These are phyloP conservation scores for Ammodytes dubius DNA, from an alignment of 2,113 vertebrate species.

Conservation along the genomic window DNA sequence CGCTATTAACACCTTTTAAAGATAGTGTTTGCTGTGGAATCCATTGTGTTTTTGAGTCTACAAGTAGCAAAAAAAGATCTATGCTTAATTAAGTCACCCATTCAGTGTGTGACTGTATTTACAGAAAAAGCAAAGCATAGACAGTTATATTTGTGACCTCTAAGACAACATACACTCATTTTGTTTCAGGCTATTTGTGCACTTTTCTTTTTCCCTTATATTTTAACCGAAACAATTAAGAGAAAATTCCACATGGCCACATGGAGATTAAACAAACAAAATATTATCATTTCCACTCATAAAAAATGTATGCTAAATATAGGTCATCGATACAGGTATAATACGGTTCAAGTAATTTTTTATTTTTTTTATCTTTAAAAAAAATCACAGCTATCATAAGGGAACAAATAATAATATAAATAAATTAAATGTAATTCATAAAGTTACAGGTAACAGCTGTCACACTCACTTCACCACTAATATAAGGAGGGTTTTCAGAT, in stretches of 20 bases:
- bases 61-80: background rate
- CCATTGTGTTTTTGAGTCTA: background rate
- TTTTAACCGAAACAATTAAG: background rate
- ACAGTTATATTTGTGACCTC: background rate
- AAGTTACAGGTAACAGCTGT: no score
- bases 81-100: background rate
- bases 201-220: background rate
- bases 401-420: no score
- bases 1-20: background rate
- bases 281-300: background rate
- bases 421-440: no score
- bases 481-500: background rate
- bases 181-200: background rate
- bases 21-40: background rate
- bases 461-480: background rate
- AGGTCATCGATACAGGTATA: background rate
- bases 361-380: background rate
- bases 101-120: background rate
- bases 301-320: background rate
- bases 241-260: background rate
- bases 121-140: background rate
- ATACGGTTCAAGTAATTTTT: background rate
- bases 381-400: background rate
- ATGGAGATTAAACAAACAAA: background rate
- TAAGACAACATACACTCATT: no score